These are phyloP conservation scores for Anthopleura xanthogrammica DNA, from an alignment of 92 coral and sea anemone genomes.

Conservation along the genomic window DNA sequence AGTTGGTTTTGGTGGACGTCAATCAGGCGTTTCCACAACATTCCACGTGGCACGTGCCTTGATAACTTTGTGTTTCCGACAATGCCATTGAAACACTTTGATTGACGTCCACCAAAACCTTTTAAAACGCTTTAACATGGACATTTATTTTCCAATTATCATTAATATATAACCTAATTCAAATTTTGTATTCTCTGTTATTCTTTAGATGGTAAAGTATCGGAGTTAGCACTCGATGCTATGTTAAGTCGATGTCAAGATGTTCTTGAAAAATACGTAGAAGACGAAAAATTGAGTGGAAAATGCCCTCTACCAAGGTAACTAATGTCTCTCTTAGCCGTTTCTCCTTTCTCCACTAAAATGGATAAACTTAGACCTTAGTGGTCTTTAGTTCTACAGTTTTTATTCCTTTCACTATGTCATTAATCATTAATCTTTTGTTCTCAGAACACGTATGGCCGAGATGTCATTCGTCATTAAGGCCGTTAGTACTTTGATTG, in stretches of 20 bases:
- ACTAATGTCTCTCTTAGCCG: background rate
- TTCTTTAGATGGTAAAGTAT: slow-evolving; percentile 84
- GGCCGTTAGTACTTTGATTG: slow-evolving; percentile 87
- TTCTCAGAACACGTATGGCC: slow-evolving; percentile 92
- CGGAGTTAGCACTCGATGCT: slow-evolving; percentile 92
- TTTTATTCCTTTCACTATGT: no score
- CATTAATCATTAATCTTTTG: background rate
- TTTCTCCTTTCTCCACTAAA: background rate
- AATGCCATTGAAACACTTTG: no score
- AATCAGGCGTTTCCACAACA: no score
- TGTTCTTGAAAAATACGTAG: slow-evolving; percentile 84
- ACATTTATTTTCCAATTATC: no score
- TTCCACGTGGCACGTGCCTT: no score
- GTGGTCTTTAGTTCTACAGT: background rate
- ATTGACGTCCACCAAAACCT: no score
- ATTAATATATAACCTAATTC: no score
- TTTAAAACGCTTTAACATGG: no score
- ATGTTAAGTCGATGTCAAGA: slow-evolving; percentile 90
- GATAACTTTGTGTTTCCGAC: no score
- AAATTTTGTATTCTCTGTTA: background rate
- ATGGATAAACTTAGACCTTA: background rate
- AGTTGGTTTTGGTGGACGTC: no score
- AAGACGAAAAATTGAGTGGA: slow-evolving; percentile 93
- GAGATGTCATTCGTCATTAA: slow-evolving; percentile 98
- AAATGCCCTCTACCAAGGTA: slow-evolving; percentile 99